Conservation (phyloP, 64 coral and sea anemone species). For the Acropora yongei region DNA sequence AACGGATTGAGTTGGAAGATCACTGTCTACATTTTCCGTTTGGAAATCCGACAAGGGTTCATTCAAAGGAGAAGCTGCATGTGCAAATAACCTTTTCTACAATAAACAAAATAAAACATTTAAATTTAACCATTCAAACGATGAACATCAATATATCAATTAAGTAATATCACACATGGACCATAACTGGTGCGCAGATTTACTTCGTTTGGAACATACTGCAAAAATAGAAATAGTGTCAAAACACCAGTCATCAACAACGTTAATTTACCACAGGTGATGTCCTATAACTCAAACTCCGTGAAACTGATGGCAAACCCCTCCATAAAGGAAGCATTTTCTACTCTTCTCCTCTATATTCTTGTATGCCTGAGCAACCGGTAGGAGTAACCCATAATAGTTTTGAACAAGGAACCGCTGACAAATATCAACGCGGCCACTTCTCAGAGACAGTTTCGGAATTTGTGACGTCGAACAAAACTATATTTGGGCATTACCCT, state of each 20-base stretch:
- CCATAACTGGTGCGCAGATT: not conserved
- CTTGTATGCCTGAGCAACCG: not conserved
- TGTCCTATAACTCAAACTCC: constrained; percentile 44
- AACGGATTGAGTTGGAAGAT: constrained; percentile 56
- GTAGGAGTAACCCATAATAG: constrained; percentile 81
- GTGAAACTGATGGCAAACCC: constrained; percentile 52
- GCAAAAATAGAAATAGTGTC: not conserved
- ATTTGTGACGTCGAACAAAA: constrained; percentile 20
- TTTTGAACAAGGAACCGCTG: constrained; percentile 53
- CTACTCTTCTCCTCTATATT: not conserved
- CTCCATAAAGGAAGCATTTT: constrained; percentile 82
- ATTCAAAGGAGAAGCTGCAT: constrained; percentile 77
- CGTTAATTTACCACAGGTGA: constrained; percentile 52
- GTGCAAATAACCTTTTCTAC: constrained; percentile 73
- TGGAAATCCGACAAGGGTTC: constrained; percentile 75
- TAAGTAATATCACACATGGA: constrained; percentile 20
- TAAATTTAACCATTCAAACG: not conserved
- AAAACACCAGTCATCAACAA: not conserved
- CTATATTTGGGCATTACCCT: constrained; percentile 56
- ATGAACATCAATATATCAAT: not conserved
- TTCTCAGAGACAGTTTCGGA: too few species aligned
- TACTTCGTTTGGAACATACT: not conserved
- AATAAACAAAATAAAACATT: constrained; percentile 8
- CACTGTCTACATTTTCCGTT: constrained; percentile 36
- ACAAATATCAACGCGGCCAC: not conserved